phyloP scores from a whole-genome alignment of 1,140 invertebrate genomes.

The Arctopsyche grandis region DNA sequence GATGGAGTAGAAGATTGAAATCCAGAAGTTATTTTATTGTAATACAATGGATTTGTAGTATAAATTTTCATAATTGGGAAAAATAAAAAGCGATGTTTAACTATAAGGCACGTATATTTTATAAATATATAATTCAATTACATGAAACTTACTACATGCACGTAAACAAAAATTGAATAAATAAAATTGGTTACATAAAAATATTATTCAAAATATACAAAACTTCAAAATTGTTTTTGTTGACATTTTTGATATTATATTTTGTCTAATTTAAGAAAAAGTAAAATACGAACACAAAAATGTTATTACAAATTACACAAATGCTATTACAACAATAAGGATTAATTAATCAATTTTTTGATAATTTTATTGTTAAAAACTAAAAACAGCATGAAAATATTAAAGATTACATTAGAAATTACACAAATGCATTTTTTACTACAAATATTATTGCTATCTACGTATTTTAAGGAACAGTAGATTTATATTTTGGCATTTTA shows the following conservation, averaged over 20 bases:
- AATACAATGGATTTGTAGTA: too few species aligned
- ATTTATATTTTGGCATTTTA: slow-evolving; percentile 44
- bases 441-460: slow-evolving; percentile 32
- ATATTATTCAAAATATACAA: background rate
- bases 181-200: background rate
- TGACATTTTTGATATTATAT: background rate
- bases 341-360: too few species aligned
- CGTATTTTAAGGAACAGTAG: slow-evolving; percentile 41
- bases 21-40: too few species aligned
- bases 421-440: slow-evolving; percentile 24
- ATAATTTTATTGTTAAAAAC: too few species aligned
- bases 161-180: background rate
- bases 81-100: slow-evolving; percentile 14
- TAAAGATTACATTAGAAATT: background rate
- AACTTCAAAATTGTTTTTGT: background rate
- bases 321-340: background rate
- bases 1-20: too few species aligned
- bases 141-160: background rate
- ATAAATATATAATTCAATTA: slow-evolving; percentile 27
- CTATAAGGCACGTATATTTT: slow-evolving; percentile 39
- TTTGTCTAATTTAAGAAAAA: background rate
- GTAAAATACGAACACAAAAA: background rate
- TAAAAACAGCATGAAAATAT: background rate
- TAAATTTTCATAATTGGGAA: background rate
- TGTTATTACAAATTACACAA: background rate